Conservation (phyloP, 1,140 invertebrate genomes). For the Pristionchus pacificus region DNA sequence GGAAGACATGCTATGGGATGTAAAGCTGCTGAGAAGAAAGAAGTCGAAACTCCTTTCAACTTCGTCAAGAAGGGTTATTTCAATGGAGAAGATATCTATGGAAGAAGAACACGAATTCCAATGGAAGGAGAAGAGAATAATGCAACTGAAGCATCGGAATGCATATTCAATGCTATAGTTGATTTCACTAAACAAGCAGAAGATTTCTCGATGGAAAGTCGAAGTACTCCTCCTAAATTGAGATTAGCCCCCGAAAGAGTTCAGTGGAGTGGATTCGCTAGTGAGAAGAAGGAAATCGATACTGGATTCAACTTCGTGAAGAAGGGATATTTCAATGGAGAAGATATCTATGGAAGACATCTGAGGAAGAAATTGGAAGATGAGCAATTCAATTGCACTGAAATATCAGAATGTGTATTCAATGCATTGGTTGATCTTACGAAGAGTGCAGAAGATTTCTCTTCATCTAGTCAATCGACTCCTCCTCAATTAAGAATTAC, state of each 20-base stretch:
- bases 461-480: background rate
- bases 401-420: background rate
- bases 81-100: slow-evolving; percentile 1
- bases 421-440: background rate
- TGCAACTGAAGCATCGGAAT: background rate
- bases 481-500: background rate
- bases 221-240: background rate
- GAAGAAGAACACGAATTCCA: background rate
- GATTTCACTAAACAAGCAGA: background rate
- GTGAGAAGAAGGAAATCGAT: background rate
- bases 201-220: background rate
- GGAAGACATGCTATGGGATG: too few relatives aligned
- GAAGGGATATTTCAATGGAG: background rate
- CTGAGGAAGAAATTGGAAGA: background rate
- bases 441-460: background rate
- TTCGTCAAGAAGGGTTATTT: background rate
- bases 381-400: background rate
- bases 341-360: background rate
- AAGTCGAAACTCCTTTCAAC: background rate
- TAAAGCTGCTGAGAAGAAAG: background rate
- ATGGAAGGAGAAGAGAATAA: background rate
- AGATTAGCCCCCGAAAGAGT: background rate
- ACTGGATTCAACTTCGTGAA: background rate
- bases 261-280: background rate
- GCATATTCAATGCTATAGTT: background rate